Base-by-base conservation (phyloP, 2,113 vertebrate species). In the Lichenostomus cassidix region DNA sequence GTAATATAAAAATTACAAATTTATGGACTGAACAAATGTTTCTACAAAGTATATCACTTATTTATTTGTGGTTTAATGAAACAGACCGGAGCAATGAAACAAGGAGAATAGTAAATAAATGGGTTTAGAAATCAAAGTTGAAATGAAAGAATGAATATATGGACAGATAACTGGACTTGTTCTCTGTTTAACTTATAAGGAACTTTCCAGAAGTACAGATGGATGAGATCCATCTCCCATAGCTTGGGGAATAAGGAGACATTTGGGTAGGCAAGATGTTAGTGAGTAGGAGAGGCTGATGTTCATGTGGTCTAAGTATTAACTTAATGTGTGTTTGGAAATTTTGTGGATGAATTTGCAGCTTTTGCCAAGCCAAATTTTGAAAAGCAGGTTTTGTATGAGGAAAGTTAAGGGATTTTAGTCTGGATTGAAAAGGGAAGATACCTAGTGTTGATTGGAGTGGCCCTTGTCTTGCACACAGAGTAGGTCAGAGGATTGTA, bases 41-140 rank as follows among this genome's bases (percentile, higher is more conserved):
- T 75, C 65, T 5, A 17, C 49, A n/a, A 60, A 60, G 1, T 20
- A 19, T 50, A 15, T 1, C 1, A 23, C 0, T 0, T 7, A 22
- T 18, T n/a, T 82, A 42, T 33, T 78, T 65, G 16, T 67, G 1
- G 5, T 69, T 64, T 65, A 64, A 21, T 49, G 79, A 25, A 62
- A 53, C 6, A 9, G 31, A 24, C 5, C 27, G 16, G 17, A 37
- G 5, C 1, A 13, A 7, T 63, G 75, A 52, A 67, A 37, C 2
- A 39, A 31, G 8, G 5, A 56, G 7, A 12, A 46, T 8, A 52
- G 10, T 69, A 76, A 85, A 49, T 63, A 19, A 3, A 39, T 42
- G 7, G 7, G 1, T 67, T 42, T 58, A 56, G 55, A 39, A 83
- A 94, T 49, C 25, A 49, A 52, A 82, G 4, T 18, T 70, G 21